Conservation (phyloP, 2,888 invertebrate species). For the Malthinus seriepunctatus region DNA sequence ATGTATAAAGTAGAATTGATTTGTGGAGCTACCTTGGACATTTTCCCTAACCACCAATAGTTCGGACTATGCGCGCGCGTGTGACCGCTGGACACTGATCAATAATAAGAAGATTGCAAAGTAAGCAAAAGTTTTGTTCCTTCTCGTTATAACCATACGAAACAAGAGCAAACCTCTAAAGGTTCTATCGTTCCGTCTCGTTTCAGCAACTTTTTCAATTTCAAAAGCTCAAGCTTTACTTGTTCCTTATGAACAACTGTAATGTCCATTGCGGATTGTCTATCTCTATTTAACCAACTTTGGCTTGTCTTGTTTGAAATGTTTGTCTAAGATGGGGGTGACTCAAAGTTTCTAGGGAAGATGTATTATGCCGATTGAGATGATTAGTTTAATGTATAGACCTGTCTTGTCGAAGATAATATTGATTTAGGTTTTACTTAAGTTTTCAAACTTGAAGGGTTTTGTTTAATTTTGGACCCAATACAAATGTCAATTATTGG, state of each 20-base stretch:
- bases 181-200: conserved; percentile 27
- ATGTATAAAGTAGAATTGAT: conserved; percentile 38
- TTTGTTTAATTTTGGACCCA: conserved; percentile 21
- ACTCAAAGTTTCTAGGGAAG: conserved; percentile 43
- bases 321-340: conserved; percentile 44
- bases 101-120: conserved; percentile 59
- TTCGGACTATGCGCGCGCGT: conserved; percentile 54
- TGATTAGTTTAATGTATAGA: conserved; percentile 49
- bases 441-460: conserved; percentile 41
- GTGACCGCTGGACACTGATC: conserved; percentile 58
- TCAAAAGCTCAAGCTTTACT: conserved; percentile 24
- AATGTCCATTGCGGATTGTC: conserved; percentile 40
- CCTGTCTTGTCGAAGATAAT: conserved; percentile 46
- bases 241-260: conserved; percentile 32
- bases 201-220: conserved; percentile 16
- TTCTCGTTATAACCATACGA: conserved; percentile 38
- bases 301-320: conserved; percentile 43
- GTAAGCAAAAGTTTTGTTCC: conserved; percentile 55
- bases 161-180: conserved; percentile 27
- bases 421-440: conserved; percentile 50
- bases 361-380: conserved; percentile 47
- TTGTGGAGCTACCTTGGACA: conserved; percentile 31
- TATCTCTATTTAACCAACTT: conserved; percentile 38
- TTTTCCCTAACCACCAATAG: conserved; percentile 27
- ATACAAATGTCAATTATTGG: conserved; percentile 1